These are phyloP conservation scores for Polyommatus icarus DNA, from an alignment of 2,888 invertebrate genomes.

Conservation along the genomic window DNA sequence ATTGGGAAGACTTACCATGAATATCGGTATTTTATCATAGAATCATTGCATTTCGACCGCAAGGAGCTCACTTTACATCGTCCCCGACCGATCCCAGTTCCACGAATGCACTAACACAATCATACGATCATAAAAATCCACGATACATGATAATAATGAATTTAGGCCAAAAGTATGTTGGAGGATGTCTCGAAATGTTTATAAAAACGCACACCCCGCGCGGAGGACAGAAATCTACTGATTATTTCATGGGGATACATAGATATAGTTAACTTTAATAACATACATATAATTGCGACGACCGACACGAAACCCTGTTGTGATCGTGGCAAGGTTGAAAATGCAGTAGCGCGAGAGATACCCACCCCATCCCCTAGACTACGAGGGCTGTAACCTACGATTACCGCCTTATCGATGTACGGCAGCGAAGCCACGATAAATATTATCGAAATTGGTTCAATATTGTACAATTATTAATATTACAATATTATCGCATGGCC, in stretches of 20 bases:
- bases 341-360: not conserved
- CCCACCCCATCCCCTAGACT: constrained; percentile 32
- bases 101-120: not conserved
- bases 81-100: not conserved
- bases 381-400: constrained; percentile 29
- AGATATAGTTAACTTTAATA: constrained; percentile 62
- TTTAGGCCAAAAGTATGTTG: constrained; percentile 20
- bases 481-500: not conserved
- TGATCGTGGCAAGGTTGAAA: not conserved
- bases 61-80: not conserved
- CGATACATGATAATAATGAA: constrained; percentile 13
- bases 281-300: constrained; percentile 49
- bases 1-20: constrained; percentile 20
- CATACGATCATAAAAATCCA: not conserved
- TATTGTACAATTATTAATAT: not conserved
- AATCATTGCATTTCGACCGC: not conserved
- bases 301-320: constrained; percentile 43
- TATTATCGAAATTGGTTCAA: constrained; percentile 3
- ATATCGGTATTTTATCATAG: constrained; percentile 26
- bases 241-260: constrained; percentile 66
- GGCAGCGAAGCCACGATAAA: constrained; percentile 12
- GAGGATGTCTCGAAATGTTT: not conserved
- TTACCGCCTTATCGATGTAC: constrained; percentile 3
- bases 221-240: constrained; percentile 58
- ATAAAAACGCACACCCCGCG: constrained; percentile 36